Percentiles rank a stretch among this genome's conserved stretches.
These are phyloP conservation scores for Dusona sp. DNA, from an alignment of 2,888 invertebrate genomes.

Conservation along the genomic window DNA sequence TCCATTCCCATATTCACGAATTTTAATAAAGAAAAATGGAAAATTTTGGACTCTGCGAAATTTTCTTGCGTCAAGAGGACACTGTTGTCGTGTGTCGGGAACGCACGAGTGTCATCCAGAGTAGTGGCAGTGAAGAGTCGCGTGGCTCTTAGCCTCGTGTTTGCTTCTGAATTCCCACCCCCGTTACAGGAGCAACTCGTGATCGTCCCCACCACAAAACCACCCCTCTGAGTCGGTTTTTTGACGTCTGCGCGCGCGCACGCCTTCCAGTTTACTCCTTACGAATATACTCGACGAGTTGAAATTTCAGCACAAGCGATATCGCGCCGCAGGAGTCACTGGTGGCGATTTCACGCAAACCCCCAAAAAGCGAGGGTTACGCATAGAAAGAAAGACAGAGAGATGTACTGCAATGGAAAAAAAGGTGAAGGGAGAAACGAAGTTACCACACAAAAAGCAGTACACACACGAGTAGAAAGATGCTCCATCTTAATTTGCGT, in stretches of 20 bases:
- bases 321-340: slow-evolving; percentile 40
- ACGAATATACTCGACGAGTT: slow-evolving; percentile 13
- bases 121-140: slow-evolving; percentile 72
- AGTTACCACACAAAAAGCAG: slow-evolving; percentile 50
- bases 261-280: slow-evolving; percentile 13
- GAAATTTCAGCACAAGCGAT: slow-evolving; percentile 64
- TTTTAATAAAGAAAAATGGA: slow-evolving; percentile 5
- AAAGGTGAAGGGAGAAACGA: too few species aligned
- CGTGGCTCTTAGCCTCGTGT: slow-evolving; percentile 80
- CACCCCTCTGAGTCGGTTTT: slow-evolving; percentile 38
- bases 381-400: slow-evolving; percentile 28
- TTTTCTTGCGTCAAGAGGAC: slow-evolving; percentile 31
- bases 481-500: slow-evolving; percentile 80
- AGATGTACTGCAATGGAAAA: slow-evolving; percentile 18
- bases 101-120: slow-evolving; percentile 80
- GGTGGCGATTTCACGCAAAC: slow-evolving; percentile 40
- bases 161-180: slow-evolving; percentile 66
- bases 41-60: background rate
- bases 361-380: slow-evolving; percentile 62
- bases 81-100: slow-evolving; percentile 69
- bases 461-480: slow-evolving; percentile 53
- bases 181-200: slow-evolving; percentile 52
- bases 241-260: slow-evolving; percentile 51
- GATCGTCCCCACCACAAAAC: slow-evolving; percentile 62
- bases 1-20: background rate